Conservation (phyloP, 2,797 vertebrate species). For the Anguilla marmorata region DNA sequence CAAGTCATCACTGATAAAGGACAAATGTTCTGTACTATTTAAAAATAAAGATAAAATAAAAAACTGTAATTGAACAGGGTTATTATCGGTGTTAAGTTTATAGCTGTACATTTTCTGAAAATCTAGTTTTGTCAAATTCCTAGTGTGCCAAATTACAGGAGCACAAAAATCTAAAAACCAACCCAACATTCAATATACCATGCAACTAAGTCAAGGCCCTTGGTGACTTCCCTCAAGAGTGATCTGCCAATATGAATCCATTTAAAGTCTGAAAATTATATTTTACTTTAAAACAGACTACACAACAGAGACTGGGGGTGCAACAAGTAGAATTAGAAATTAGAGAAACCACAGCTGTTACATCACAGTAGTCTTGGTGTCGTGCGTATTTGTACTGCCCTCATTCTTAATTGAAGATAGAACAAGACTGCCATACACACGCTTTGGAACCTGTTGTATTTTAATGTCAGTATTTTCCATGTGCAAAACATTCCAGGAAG, state of each 20-base stretch:
- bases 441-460: background rate
- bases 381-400: background rate
- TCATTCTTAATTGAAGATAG: background rate
- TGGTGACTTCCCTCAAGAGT: background rate
- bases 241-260: background rate
- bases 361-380: background rate
- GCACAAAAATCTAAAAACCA: background rate
- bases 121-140: background rate
- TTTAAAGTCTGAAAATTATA: too few species aligned
- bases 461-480: background rate
- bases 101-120: background rate
- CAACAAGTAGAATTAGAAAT: background rate
- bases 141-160: background rate
- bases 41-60: too few species aligned
- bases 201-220: background rate
- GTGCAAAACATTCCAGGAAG: conserved; percentile 14
- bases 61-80: background rate
- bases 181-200: background rate
- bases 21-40: background rate
- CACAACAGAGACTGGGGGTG: background rate
- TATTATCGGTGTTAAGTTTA: background rate
- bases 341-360: background rate
- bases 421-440: background rate
- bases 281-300: too few species aligned
- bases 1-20: background rate